These are phyloP conservation scores for Thera obeliscata DNA, from an alignment of 2,888 invertebrate genomes.

Conservation along the genomic window DNA sequence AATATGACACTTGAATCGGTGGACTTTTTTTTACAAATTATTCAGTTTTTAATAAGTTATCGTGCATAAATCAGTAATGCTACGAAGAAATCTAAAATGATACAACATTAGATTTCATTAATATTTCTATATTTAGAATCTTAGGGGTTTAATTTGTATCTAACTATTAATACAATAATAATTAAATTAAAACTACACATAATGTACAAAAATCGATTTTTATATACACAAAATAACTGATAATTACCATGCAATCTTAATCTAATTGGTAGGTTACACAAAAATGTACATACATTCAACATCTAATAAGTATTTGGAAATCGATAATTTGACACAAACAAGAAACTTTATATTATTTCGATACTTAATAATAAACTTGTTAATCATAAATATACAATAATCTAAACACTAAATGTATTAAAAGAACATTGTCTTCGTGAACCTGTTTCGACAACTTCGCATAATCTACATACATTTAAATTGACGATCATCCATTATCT, in stretches of 20 bases:
- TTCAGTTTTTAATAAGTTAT: too few relatives aligned
- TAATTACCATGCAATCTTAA: constrained; percentile 73
- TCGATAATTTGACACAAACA: constrained; percentile 60
- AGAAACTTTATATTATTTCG: constrained; percentile 53
- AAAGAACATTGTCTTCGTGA: constrained; percentile 53
- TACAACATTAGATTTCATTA: constrained; percentile 53
- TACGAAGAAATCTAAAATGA: constrained; percentile 31
- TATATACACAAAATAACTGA: constrained; percentile 70
- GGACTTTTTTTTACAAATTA: too few relatives aligned
- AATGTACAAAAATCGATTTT: constrained; percentile 79
- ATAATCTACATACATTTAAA: constrained; percentile 55
- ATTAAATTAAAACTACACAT: constrained; percentile 79
- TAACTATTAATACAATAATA: constrained; percentile 69
- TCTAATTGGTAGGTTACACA: constrained; percentile 72
- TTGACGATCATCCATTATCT: constrained; percentile 58
- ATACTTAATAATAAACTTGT: constrained; percentile 43
- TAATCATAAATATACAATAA: constrained; percentile 49
- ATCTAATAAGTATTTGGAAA: constrained; percentile 53
- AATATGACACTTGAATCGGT: too few relatives aligned
- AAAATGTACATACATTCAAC: constrained; percentile 70
- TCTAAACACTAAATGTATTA: constrained; percentile 51
- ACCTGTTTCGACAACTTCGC: constrained; percentile 52
- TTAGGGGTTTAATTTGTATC: constrained; percentile 80
- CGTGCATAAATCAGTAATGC: not conserved
- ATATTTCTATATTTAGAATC: constrained; percentile 80